phyloP scores from a whole-genome alignment of 2,797 vertebrate genomes.

The Carcharodon carcharias region DNA sequence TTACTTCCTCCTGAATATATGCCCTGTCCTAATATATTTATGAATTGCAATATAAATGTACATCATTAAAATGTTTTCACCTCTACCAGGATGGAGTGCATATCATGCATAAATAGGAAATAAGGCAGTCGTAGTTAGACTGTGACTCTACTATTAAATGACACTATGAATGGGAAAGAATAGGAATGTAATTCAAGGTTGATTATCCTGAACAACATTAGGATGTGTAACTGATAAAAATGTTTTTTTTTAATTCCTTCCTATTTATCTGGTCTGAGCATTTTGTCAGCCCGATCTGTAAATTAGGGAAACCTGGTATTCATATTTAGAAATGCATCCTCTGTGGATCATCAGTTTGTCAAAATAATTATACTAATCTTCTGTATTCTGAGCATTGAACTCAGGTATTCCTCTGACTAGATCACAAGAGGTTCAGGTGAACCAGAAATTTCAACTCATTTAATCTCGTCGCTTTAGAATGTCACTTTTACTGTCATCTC shows the following conservation, averaged over 20 bases:
- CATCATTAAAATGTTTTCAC: slow-evolving; percentile 30
- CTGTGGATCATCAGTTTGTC: background rate
- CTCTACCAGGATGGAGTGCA: slow-evolving; percentile 1
- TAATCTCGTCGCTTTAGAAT: background rate
- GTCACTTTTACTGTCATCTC: background rate
- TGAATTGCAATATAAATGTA: slow-evolving; percentile 33
- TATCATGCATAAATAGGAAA: slow-evolving; percentile 5
- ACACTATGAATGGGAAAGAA: background rate
- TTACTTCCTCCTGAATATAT: slow-evolving; percentile 23
- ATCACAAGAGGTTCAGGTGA: background rate
- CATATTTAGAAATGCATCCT: background rate
- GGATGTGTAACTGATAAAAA: background rate
- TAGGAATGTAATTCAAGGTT: background rate
- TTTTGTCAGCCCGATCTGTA: background rate
- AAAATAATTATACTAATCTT: background rate
- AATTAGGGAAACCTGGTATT: background rate
- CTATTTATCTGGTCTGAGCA: background rate
- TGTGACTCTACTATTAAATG: background rate
- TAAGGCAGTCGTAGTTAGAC: background rate
- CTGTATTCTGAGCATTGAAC: background rate
- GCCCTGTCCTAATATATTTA: slow-evolving; percentile 32
- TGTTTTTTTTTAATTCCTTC: background rate
- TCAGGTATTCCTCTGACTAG: background rate
- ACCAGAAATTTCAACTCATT: background rate
- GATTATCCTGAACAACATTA: background rate